These are phyloP conservation scores for Conus betulinus DNA, from an alignment of 1,140 invertebrate genomes.

Conservation along the genomic window DNA sequence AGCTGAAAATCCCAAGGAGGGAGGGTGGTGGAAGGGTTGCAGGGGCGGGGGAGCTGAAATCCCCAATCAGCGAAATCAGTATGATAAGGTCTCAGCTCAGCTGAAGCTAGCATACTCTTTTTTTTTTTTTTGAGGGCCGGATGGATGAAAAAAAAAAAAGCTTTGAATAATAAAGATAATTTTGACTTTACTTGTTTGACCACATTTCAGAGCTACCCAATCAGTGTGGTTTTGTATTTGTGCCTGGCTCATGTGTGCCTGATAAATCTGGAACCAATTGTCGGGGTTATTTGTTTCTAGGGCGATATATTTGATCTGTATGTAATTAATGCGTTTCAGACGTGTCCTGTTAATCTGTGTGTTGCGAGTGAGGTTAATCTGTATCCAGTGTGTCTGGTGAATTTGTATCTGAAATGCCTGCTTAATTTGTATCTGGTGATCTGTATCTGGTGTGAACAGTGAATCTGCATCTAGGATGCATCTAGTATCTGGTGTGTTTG, in stretches of 20 bases:
- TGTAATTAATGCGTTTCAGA: not conserved
- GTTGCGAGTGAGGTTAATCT: not conserved
- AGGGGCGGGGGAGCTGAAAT: too few species aligned
- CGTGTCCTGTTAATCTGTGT: not conserved
- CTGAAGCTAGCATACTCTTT: too few species aligned
- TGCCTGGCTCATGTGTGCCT: not conserved
- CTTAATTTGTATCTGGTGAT: too few species aligned
- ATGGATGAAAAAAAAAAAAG: not conserved
- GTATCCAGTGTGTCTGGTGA: not conserved
- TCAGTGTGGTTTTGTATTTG: not conserved
- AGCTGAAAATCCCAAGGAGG: too few species aligned
- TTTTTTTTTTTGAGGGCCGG: too few species aligned
- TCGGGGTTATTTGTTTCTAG: not conserved
- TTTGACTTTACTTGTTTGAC: not conserved
- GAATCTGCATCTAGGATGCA: too few species aligned
- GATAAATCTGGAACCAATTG: not conserved
- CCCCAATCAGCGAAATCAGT: too few species aligned
- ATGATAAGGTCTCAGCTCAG: too few species aligned
- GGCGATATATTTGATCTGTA: not conserved
- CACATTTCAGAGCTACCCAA: not conserved
- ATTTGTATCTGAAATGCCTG: too few species aligned
- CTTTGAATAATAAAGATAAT: not conserved
- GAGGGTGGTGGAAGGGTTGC: too few species aligned
- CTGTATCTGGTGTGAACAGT: too few species aligned
- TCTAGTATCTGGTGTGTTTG: too few species aligned